Evolutionary conservation across 1,140 invertebrate genomes (phyloP).

Genomic region (Cotesia chilonis): DNA sequence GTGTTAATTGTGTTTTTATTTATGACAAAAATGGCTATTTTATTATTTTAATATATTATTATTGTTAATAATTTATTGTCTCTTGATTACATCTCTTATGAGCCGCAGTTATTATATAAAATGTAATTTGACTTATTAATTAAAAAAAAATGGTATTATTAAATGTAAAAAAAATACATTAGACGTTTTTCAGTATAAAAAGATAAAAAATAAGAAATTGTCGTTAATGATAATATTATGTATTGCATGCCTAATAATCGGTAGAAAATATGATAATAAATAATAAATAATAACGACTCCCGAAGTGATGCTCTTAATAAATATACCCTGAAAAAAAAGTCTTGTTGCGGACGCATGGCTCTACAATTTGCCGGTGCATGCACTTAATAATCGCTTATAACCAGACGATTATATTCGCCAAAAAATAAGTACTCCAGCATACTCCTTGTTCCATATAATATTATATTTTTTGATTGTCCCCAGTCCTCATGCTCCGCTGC

Average conservation of each 20-base stretch:
- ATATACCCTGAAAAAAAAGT: not conserved
- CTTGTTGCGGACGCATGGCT: slow-evolving; percentile 21
- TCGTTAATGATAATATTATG: not conserved
- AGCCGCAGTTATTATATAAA: no score
- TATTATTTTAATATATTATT: no score
- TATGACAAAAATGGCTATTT: no score
- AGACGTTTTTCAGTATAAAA: no score
- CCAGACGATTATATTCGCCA: slow-evolving; percentile 11
- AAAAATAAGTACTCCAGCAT: not conserved
- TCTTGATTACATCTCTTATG: no score
- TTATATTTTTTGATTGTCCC: no score
- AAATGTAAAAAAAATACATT: no score
- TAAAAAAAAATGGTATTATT: no score
- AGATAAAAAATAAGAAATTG: not conserved
- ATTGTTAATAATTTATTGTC: no score
- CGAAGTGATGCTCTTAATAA: slow-evolving; percentile 1
- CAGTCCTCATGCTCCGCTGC: not conserved
- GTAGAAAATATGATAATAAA: no score
- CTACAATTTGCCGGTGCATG: slow-evolving; percentile 33
- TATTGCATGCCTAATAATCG: not conserved
- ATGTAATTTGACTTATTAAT: no score
- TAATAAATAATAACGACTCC: slow-evolving; percentile 1
- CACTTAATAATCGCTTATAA: slow-evolving; percentile 28
- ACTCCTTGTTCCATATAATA: not conserved
- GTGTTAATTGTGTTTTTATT: no score